Evolutionary conservation across 2,888 invertebrate species (phyloP).

Genomic region (Rhabditophanes sp.): DNA sequence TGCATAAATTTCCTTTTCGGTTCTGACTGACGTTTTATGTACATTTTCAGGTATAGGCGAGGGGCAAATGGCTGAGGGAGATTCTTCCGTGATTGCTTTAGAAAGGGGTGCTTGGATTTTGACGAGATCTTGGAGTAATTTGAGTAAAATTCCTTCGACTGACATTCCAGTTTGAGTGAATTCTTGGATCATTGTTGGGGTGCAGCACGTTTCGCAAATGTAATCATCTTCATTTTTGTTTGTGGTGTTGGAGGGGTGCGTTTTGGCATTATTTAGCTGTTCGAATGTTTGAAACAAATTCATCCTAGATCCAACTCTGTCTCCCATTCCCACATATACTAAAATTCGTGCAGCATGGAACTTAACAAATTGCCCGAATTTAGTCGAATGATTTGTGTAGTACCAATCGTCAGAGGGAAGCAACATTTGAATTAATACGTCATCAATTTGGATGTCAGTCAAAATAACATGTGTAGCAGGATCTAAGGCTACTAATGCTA

Average conservation of each 20-base stretch:
- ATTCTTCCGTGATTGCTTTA: conserved; percentile 38
- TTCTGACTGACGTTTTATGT: conserved; percentile 2
- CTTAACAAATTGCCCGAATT: conserved; percentile 55
- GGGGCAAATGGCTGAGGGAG: conserved; percentile 15
- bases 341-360: conserved; percentile 55
- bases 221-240: conserved; percentile 43
- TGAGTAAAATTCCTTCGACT: conserved; percentile 23
- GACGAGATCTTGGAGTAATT: conserved; percentile 13
- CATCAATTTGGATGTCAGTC: conserved; percentile 52
- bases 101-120: conserved; percentile 19
- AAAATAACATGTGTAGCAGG: conserved; percentile 51
- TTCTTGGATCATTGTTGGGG: conserved; percentile 27
- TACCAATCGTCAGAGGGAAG: conserved; percentile 57
- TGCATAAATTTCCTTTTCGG: neutral
- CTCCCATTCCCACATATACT: conserved; percentile 55
- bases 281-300: conserved; percentile 51
- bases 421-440: conserved; percentile 52
- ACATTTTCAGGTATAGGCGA: conserved; percentile 6
- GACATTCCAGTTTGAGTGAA: conserved; percentile 37
- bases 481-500: conserved; percentile 53
- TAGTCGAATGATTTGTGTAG: conserved; percentile 56
- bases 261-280: conserved; percentile 11
- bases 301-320: conserved; percentile 53
- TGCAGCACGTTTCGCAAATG: conserved; percentile 37
- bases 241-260: no score